Conservation (phyloP, 1,140 invertebrate genomes). For the Zophobas morio region DNA sequence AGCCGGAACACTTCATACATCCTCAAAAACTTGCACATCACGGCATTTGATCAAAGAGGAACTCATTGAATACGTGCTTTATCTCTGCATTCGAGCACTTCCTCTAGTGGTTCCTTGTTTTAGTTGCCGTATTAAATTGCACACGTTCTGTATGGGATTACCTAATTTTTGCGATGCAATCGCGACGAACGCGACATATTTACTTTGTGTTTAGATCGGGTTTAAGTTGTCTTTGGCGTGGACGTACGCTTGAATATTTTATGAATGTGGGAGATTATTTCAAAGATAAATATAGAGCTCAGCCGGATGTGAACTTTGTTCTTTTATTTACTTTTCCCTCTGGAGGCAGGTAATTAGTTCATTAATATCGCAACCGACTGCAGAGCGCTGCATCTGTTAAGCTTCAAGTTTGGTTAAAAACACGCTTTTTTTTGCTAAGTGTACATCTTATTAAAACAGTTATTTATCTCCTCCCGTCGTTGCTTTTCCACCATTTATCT, state of each 20-base stretch:
- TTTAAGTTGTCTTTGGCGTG: constrained; percentile 11
- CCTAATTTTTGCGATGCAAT: constrained; percentile 37
- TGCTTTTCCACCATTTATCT: not conserved
- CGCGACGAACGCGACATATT: constrained; percentile 6
- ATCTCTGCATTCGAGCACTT: constrained; percentile 12
- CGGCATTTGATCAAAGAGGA: constrained; percentile 31
- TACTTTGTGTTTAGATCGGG: constrained; percentile 18
- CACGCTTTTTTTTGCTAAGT: too few relatives aligned
- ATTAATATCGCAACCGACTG: not conserved
- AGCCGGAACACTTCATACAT: constrained; percentile 8
- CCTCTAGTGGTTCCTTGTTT: constrained; percentile 4
- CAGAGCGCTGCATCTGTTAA: not conserved
- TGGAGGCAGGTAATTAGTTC: constrained; percentile 21
- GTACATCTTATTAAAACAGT: not conserved
- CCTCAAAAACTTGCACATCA: constrained; percentile 9
- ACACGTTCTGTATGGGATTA: constrained; percentile 33
- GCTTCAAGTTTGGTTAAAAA: not conserved
- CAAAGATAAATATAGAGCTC: constrained; percentile 30
- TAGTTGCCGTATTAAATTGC: constrained; percentile 19
- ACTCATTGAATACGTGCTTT: constrained; percentile 31
- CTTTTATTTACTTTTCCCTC: constrained; percentile 18
- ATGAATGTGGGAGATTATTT: constrained; percentile 27
- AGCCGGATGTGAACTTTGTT: constrained; percentile 34
- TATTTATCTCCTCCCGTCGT: not conserved
- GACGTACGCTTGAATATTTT: constrained; percentile 21